Base-by-base conservation (phyloP, 2,113 vertebrate genomes). In the Etia nguti region DNA sequence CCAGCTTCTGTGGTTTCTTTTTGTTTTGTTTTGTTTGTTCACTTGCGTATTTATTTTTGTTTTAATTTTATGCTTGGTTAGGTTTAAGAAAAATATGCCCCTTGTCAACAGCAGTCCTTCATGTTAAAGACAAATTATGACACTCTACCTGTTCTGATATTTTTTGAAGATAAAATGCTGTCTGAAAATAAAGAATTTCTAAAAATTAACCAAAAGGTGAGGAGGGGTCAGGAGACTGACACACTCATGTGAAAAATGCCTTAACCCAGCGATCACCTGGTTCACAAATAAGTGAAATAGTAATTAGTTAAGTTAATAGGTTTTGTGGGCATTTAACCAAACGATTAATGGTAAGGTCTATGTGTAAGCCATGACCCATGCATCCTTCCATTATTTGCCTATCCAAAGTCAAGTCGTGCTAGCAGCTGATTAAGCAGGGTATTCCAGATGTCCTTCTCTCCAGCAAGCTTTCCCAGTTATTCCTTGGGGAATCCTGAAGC, bases 311-410 rank as follows among this genome's bases (percentile, higher is more conserved):
- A 62, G 29, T 36, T 36, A 8, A 0, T 68, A 68, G 15, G 62
- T 41, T 70, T 0, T 24, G 36, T 6, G 65, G n/a, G 0, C 36
- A 68, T 68, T 41, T 70, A 43, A 70, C 65, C 22, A 46, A 73
- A 73, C 8, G 5, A 4, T 43, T 46, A 24, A 73, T 46, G 65
- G 65, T 73, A 0, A 46, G 26, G n/a, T 26, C 9, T 46, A 16
- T 4, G 38, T 26, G 38, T 24, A 46, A 73, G 0, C 8, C 0
- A 1, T 6, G 38, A 41, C 5, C 0, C 13, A 26, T 46, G 38
- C 65, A 43, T 48, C 46, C 46, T 18, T 18, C 15, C 15, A 7
- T 18, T 20, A 52, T 52, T 9, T 4, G 18, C 48, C 20, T 20
- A 8, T 20, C 18, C 8, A 4, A 20, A 4, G 16, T 50, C 3